These are phyloP conservation scores for Melipona beecheii DNA, from an alignment of 2,888 invertebrate species.

Conservation along the genomic window DNA sequence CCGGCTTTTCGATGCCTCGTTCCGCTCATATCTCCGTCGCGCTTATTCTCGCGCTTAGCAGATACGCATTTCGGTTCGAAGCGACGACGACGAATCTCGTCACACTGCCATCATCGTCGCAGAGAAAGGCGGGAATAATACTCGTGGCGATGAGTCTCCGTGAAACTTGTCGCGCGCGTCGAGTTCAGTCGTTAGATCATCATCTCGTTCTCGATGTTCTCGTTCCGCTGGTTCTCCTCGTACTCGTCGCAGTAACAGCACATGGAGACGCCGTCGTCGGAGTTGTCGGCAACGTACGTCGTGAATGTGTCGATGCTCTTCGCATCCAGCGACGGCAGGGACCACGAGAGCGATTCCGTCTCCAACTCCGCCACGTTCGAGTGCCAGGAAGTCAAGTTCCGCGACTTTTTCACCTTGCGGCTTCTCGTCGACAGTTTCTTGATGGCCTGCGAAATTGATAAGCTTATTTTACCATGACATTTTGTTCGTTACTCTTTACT, in stretches of 20 bases:
- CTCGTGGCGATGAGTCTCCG: background rate
- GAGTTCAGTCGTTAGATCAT: slow-evolving; percentile 72
- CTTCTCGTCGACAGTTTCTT: slow-evolving; percentile 79
- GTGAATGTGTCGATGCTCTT: slow-evolving; percentile 81
- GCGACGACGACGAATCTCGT: background rate
- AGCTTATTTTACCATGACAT: background rate
- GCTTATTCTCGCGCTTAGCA: background rate
- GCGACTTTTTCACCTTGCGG: slow-evolving; percentile 74
- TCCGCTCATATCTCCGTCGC: background rate
- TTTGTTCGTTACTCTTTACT: too few relatives aligned
- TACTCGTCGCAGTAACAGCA: slow-evolving; percentile 80
- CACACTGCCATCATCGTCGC: background rate
- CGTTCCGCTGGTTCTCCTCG: slow-evolving; percentile 82
- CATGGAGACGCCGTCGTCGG: slow-evolving; percentile 74
- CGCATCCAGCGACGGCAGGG: slow-evolving; percentile 77
- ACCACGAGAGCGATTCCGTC: slow-evolving; percentile 76
- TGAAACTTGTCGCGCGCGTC: too few relatives aligned
- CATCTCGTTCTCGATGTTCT: slow-evolving; percentile 83
- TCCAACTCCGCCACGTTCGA: slow-evolving; percentile 75
- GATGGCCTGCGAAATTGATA: slow-evolving; percentile 73
- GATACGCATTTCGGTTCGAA: background rate
- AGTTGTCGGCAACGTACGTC: slow-evolving; percentile 77
- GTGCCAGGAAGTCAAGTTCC: slow-evolving; percentile 61
- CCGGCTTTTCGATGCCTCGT: background rate
- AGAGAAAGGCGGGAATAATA: background rate